Base-by-base conservation (phyloP, 2,113 vertebrate species). In the Mungos mungo region DNA sequence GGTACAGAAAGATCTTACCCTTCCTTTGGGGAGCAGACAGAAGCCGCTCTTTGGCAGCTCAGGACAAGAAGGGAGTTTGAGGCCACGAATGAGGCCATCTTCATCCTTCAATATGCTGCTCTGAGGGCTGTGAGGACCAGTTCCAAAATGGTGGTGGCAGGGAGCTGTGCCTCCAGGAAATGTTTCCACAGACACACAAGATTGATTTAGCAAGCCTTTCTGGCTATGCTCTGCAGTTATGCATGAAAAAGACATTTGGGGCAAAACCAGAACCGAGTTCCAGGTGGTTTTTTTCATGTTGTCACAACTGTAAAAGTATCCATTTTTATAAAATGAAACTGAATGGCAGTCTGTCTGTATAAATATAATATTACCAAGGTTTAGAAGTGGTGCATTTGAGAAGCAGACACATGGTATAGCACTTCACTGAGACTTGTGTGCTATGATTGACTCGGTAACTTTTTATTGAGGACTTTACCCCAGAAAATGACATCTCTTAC, bases 241-340 rank as follows among this genome's bases (percentile, higher is more conserved):
- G 71, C 84, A 90, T 97, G 90, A 74, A 96, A 95, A 98, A 96
- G 87, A 93, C 88, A 97, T 96, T 71, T 93, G 45, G 89, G 93
- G 68, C 52, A 74, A 81, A 93, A 89, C 88, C 5, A 50, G 90
- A 97, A 87, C 84, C 1, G 5, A 63, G 66, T 81, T 83, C 89
- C 91, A 97, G 94, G 90, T 97, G 88, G 19, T 87, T 94, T 93
- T 93, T 92, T 90, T 71, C 76, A 41, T 79, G 81, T 95, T 88
- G 60, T 96, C 77, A 74, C 54, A 96, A 90, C 60, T 77, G 16
- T 92, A 35, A 76, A 88, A 88, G 54, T 96, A 80, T 89, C 69
- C 83, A 80, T 93, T 97, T 97, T 95, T 95, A 91, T 90, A 89
- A 97, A 94, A 97, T 21, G 68, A 96, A 72, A 91, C 68, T 86